These are phyloP conservation scores for Stichopus chloronotus DNA, from an alignment of 35 echinoderm and acorn worm genomes.

Conservation along the genomic window DNA sequence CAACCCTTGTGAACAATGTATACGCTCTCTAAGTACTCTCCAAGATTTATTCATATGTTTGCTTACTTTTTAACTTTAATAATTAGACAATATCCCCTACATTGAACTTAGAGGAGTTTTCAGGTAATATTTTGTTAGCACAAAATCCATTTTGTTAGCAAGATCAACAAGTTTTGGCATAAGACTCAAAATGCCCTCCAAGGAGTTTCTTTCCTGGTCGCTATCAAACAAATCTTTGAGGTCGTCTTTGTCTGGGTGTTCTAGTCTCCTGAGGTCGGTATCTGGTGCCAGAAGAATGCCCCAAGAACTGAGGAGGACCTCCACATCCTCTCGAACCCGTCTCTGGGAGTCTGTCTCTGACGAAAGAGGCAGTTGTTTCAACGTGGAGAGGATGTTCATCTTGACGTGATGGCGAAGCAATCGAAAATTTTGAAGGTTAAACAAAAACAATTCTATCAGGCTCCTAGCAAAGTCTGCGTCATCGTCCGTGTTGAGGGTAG, in stretches of 20 bases:
- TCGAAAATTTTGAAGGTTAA: slow-evolving; percentile 91
- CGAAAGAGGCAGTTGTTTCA: slow-evolving; percentile 66
- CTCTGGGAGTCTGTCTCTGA: slow-evolving; percentile 60
- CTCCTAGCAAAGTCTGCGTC: neutral
- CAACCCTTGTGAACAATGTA: too few species aligned
- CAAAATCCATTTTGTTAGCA: slow-evolving; percentile 83
- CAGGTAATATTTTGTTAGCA: slow-evolving; percentile 91
- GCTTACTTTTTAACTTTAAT: too few species aligned
- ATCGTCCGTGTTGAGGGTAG: neutral
- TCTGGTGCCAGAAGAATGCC: slow-evolving; percentile 59
- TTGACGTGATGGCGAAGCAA: slow-evolving; percentile 82
- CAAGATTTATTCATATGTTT: too few species aligned
- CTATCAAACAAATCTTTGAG: slow-evolving; percentile 60
- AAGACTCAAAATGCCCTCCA: slow-evolving; percentile 78
- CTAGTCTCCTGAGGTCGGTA: slow-evolving; percentile 70
- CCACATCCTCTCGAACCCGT: slow-evolving; percentile 78
- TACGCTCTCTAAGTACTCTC: too few species aligned
- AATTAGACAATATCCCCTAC: too few species aligned
- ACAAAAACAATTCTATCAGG: slow-evolving; percentile 59
- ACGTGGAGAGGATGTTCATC: slow-evolving; percentile 76
- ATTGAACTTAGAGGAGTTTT: too few species aligned
- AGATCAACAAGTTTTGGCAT: slow-evolving; percentile 84
- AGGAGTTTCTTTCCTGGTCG: slow-evolving; percentile 72
- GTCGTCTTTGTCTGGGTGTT: slow-evolving; percentile 70
- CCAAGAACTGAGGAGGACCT: slow-evolving; percentile 83